Percentiles rank a stretch among this genome's conserved stretches.
Conservation (phyloP, 2,113 vertebrate species). For the Leptosomus discolor region DNA sequence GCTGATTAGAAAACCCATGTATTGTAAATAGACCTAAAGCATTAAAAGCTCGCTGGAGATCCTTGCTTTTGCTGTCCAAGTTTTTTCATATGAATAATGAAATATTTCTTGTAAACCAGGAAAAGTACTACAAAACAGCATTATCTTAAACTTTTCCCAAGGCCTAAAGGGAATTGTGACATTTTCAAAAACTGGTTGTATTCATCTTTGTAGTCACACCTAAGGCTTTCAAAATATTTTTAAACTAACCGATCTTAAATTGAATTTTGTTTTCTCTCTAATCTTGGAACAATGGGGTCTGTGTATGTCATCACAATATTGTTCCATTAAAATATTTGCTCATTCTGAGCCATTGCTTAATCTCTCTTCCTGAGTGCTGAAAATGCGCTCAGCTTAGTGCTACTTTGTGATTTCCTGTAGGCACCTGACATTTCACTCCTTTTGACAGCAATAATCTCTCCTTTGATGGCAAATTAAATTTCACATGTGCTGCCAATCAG, state of each 20-base stretch:
- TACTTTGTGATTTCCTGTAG: neutral
- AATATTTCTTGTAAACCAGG: neutral
- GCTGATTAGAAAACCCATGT: neutral
- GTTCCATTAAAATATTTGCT: neutral
- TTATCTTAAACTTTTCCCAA: neutral
- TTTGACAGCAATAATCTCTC: neutral
- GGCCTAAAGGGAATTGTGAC: neutral
- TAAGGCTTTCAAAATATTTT: neutral
- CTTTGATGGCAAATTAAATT: neutral
- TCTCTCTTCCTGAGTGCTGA: neutral
- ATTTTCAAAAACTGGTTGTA: neutral
- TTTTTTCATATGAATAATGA: neutral
- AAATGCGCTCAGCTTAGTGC: neutral
- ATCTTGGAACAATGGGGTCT: neutral
- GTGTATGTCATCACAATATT: neutral
- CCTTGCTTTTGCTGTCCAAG: neutral
- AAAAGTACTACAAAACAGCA: neutral
- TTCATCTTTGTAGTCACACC: neutral
- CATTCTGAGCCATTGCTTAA: neutral
- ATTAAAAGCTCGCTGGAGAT: neutral
- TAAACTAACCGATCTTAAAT: neutral
- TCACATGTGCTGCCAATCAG: neutral
- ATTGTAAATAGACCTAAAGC: neutral
- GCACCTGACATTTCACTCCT: neutral
- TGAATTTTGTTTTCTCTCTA: neutral